Conservation (phyloP, 2,797 vertebrate species). For the Xiphorhynchus erythropygius region DNA sequence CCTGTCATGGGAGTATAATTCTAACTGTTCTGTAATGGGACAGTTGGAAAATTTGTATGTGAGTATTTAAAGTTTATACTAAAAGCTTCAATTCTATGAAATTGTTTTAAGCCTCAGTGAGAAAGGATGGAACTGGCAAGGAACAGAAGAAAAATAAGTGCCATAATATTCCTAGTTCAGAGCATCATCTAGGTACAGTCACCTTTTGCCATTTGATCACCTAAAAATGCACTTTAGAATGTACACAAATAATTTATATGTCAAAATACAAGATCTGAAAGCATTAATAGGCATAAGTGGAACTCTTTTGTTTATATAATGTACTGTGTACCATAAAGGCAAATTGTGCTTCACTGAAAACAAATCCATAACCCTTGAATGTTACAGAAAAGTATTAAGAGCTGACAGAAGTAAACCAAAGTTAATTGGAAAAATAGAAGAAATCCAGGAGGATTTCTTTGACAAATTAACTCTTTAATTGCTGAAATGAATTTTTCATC, state of each 20-base stretch:
- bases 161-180: not conserved
- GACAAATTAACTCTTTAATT: not conserved
- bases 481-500: not conserved
- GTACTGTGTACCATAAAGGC: not conserved
- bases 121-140: not conserved
- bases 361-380: not conserved
- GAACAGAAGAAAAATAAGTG: constrained; percentile 11
- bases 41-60: constrained; percentile 41
- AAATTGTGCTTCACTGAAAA: not conserved
- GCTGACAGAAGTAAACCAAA: not conserved
- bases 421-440: not conserved
- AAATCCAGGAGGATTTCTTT: not conserved
- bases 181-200: not conserved
- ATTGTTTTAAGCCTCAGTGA: not conserved
- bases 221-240: not conserved
- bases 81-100: constrained; percentile 45
- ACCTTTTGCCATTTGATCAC: not conserved
- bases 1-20: constrained; percentile 44
- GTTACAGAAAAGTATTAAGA: not conserved
- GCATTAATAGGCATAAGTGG: not conserved
- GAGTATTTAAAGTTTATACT: constrained; percentile 55
- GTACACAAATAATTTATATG: constrained; percentile 22
- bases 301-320: constrained; percentile 45
- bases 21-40: constrained; percentile 43
- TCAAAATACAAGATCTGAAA: constrained; percentile 21